phyloP scores from a whole-genome alignment of 2,797 vertebrate genomes.

The Xiphophorus birchmanni region DNA sequence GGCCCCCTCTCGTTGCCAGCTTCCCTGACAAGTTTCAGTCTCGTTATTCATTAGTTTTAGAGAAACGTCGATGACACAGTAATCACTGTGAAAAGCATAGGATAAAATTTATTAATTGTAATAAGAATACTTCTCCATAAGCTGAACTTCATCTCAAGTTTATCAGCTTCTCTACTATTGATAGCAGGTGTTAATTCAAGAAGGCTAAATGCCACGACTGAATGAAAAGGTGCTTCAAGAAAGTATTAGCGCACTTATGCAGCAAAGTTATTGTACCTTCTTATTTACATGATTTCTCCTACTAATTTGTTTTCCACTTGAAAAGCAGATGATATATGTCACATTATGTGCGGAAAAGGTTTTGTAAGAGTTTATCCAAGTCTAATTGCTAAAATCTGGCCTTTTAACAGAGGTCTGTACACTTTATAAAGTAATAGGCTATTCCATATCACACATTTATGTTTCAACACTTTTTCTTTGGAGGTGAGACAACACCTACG shows the following conservation, averaged over 20 bases:
- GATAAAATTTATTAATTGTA: neutral
- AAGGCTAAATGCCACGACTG: neutral
- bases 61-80: neutral
- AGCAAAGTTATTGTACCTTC: neutral
- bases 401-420: neutral
- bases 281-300: neutral
- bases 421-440: neutral
- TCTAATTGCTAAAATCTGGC: neutral
- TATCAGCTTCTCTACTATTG: neutral
- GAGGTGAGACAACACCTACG: slow-evolving; percentile 2
- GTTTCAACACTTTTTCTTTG: neutral
- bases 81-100: neutral
- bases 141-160: neutral
- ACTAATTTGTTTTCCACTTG: neutral
- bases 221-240: neutral
- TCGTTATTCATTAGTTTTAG: neutral
- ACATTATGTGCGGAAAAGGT: neutral
- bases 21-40: neutral
- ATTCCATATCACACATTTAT: neutral
- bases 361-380: neutral
- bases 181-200: neutral
- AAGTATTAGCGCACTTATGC: neutral
- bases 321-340: neutral
- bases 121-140: neutral
- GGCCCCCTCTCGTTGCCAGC: neutral